These are phyloP conservation scores for Lasius fuliginosus DNA, from an alignment of 2,888 invertebrate species.

Conservation along the genomic window DNA sequence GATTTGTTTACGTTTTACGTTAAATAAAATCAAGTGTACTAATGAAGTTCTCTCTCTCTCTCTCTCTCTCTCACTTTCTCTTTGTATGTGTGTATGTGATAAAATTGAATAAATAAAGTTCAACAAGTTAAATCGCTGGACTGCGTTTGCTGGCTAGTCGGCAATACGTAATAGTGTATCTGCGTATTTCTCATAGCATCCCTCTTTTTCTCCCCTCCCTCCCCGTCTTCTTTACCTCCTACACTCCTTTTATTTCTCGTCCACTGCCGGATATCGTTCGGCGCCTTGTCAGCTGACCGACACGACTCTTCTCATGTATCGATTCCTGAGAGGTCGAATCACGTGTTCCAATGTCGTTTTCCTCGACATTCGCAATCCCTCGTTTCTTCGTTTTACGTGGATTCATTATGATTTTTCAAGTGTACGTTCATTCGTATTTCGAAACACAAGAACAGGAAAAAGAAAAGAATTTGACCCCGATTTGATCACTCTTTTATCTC, in stretches of 20 bases:
- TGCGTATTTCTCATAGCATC: slow-evolving; percentile 20
- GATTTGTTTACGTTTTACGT: neutral
- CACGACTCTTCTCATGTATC: slow-evolving; percentile 55
- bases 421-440: neutral
- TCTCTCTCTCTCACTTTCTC: neutral
- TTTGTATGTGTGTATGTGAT: neutral
- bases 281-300: slow-evolving; percentile 63
- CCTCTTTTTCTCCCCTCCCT: slow-evolving; percentile 6
- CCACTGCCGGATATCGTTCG: slow-evolving; percentile 52
- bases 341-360: slow-evolving; percentile 45
- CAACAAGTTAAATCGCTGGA: slow-evolving; percentile 1
- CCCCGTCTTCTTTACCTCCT: neutral
- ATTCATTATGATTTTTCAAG: slow-evolving; percentile 7
- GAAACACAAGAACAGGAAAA: neutral
- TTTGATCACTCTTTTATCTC: neutral
- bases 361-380: neutral
- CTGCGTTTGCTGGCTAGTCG: neutral
- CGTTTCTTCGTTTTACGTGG: slow-evolving; percentile 20
- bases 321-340: slow-evolving; percentile 62
- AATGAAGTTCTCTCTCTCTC: neutral
- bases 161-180: slow-evolving; percentile 39
- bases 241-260: slow-evolving; percentile 47
- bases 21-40: neutral
- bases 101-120: slow-evolving; percentile 31
- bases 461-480: neutral